These are phyloP conservation scores for Aplochiton taeniatus DNA, from an alignment of 2,797 vertebrate species.

Conservation along the genomic window DNA sequence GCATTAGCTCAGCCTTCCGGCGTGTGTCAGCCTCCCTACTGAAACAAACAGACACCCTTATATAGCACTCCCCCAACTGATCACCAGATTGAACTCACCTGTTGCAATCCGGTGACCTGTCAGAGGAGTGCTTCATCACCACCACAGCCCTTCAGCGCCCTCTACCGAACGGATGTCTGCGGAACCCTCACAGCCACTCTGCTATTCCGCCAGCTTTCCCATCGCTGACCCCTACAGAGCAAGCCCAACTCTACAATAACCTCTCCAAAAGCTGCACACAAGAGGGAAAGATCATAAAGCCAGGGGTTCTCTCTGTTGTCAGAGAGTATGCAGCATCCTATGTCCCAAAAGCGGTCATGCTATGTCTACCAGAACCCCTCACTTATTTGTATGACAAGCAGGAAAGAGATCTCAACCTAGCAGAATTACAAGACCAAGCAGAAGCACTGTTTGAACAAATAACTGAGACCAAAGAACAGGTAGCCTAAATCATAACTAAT, in stretches of 20 bases:
- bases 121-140: too few species aligned
- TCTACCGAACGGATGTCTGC: too few species aligned
- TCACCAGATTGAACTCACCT: too few species aligned
- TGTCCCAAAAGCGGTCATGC: slow-evolving; percentile 20
- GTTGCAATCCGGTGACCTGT: too few species aligned
- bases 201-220: background rate
- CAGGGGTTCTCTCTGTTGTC: slow-evolving; percentile 8
- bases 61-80: too few species aligned
- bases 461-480: slow-evolving; percentile 8
- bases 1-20: too few species aligned
- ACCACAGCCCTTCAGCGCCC: too few species aligned
- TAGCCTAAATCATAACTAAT: too few species aligned
- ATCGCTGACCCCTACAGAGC: background rate
- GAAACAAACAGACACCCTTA: too few species aligned
- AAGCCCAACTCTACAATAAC: background rate
- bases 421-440: slow-evolving; percentile 12
- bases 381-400: slow-evolving; percentile 19
- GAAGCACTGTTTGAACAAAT: slow-evolving; percentile 13
- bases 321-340: slow-evolving; percentile 11
- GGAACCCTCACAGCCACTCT: too few species aligned
- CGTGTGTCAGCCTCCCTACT: too few species aligned
- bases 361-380: slow-evolving; percentile 15
- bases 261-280: slow-evolving; percentile 4
- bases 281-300: slow-evolving; percentile 1
- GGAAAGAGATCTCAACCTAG: slow-evolving; percentile 10